A percentile compares a stretch with the other conserved stretches of the same genome.
These are phyloP conservation scores for Tetraodon nigroviridis DNA, from an alignment of 2,113 vertebrate species.

Conservation along the genomic window DNA sequence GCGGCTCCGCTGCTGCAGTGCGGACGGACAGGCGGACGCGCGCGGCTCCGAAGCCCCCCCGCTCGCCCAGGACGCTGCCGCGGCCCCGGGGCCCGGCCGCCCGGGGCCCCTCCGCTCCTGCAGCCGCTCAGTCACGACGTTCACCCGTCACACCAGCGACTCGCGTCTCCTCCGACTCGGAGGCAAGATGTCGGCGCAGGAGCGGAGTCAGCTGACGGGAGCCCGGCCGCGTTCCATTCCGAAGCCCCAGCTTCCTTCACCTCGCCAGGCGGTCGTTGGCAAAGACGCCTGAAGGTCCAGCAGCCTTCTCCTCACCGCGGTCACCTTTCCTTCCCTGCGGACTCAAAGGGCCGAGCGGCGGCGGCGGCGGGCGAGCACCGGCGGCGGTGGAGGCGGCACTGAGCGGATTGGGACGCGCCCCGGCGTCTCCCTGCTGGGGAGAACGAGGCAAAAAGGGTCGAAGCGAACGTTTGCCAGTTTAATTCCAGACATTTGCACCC, in stretches of 20 bases:
- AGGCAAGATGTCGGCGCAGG: conserved; percentile 50
- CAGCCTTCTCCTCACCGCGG: not conserved
- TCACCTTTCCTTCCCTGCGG: not conserved
- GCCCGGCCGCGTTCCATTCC: conserved; percentile 34
- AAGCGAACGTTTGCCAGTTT: too few species aligned
- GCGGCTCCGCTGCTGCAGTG: conserved; percentile 31
- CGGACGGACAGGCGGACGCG: conserved; percentile 2
- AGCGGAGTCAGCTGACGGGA: conserved; percentile 40
- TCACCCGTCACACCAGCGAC: conserved; percentile 14
- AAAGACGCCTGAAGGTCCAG: fast-evolving
- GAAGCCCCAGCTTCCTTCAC: not conserved
- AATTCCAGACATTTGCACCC: too few species aligned
- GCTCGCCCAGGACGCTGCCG: not conserved
- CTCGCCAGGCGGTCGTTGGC: fast-evolving
- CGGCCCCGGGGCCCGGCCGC: not conserved
- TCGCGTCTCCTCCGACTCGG: conserved; percentile 15
- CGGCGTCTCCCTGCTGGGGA: not conserved
- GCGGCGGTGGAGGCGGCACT: not conserved
- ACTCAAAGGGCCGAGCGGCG: not conserved
- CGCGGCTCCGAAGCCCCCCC: not conserved
- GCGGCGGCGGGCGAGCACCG: fast-evolving
- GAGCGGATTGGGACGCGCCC: conserved; percentile 21
- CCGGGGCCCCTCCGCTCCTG: fast-evolving
- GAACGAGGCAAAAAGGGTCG: not conserved
- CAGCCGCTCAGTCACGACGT: not conserved